Base-by-base conservation (phyloP, 2,888 invertebrate species). In the Polyommatus icarus region DNA sequence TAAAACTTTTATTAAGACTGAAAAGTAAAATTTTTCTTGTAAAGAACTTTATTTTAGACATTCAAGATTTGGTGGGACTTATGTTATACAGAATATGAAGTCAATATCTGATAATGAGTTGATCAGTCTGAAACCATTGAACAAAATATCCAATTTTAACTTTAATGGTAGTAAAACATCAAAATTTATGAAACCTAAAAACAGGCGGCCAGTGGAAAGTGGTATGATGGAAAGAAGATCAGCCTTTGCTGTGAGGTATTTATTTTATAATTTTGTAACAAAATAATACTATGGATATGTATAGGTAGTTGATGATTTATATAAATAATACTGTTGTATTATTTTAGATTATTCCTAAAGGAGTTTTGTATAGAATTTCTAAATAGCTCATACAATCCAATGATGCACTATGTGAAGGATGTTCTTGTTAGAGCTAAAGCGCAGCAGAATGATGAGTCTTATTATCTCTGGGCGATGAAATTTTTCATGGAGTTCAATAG, bases 401-500 rank as follows among this genome's bases (percentile, higher is more conserved):
- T 99, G 78, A 99, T 99, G 97, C 96, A 96, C 85, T 96, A 97
- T 88, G 97, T 98, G 15, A 97, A 97, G 90, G 97, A 97, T 85
- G 95, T 96, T 76, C 91, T 97, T 81, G 96, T 96, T 46, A 93
- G 96, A 79, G 95, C 95, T 5, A 95, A 96, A 82, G 96, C 96
- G 0, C 97, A 97, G 86, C 96, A 96, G 77, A 96, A 98, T 88
- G 99, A 99, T 90, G 98, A 99, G 88, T 97, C 98, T 0, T 99
- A 98, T 90, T 98, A 99, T 89, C 94, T 99, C 80, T 99, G 99
- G 98, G 97, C 98, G 8, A 95, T 99, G 83, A 96, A 97, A 86
- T 99, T 99, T 93, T 99, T 99, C 90, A 99, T 99, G 98, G 98
- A 98, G 90, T 99, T 99, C 91, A 99, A 99, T 94, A 96, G 99